Evolutionary conservation across 1,140 invertebrate genomes (phyloP), one percentile per base, ranked within the genome.

Genomic region (Rhynchophorus ferrugineus): DNA sequence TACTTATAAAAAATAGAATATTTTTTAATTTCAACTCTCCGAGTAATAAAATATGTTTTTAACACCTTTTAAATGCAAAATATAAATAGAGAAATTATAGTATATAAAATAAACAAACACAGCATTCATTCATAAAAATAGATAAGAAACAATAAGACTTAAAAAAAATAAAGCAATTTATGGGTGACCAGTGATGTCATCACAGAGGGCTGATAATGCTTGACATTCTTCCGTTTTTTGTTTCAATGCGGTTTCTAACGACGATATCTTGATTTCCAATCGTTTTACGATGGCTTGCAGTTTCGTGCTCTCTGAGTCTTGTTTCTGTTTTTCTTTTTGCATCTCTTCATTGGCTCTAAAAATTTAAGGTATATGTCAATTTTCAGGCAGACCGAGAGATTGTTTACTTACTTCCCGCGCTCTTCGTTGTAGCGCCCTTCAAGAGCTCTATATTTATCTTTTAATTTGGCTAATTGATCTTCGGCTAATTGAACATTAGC

Each of bases 351-450:
- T 56, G 8, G 61, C 60, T 33, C 60, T 66, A 48, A 22, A 59
- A 52, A 24, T 3, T 14, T 21, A 49, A 41, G 7, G 41, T 8
- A 20, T 13, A 33, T 33, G 11, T 6, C 29, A 33, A 33, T 33
- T 34, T 33, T 19, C 38, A 24, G 2, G 33, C 20, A 18, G n/a
- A 1, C 5, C 9, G 18, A 41, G 18, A 13, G 37, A 44, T 22
- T 24, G 36, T 24, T 13, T n/a, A 49, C 63, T 61, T 71, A 78
- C 78, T 61, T 67, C 44, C 75, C 70, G 44, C 79, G 61, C 59
- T 77, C 76, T 41, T 73, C 70, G 49, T 76, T 74, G 3, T 75
- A 75, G 57, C 78, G 75, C 34, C 69, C 61, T 57, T 76, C 72
- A 13, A 80, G 61, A 17, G 69, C 61, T 46, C 69, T 66, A 56